Evolutionary conservation across 2,888 invertebrate genomes (phyloP), one percentile per base, ranked within the genome.

Genomic region (Ophioninae sp.): DNA sequence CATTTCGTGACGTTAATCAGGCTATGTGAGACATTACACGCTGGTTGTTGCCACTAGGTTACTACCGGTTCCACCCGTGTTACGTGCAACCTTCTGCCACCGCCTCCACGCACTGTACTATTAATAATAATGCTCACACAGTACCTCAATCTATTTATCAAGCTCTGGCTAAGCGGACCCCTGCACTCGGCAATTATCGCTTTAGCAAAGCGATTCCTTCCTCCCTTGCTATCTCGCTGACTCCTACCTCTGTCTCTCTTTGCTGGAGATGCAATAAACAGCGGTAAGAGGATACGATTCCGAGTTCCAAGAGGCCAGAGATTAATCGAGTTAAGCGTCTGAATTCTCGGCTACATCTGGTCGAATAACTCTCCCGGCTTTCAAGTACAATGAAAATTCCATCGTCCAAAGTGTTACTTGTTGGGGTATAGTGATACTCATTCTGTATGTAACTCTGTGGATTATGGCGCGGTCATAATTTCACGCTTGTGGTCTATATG

Each of bases 1-100:
- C 87, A 88, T 87, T 89, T 87, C 80, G 85, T 86, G 88, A 89
- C 89, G 89, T 90, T 89, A 90, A 90, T 90, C 90, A 90, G 87
- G 86, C 88, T 88, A 86, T 88, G 87, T 87, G 86, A 83, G 86
- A 86, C 88, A 89, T 89, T 89, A 86, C 88, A 88, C 85, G 88
- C 83, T 79, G 84, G 84, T 85, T 85, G 56, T 62, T 23, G 37
- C 70, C 41, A 50, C 79, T 64, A 69, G 56, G 72, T 37, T 75
- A 75, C 59, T 56, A 50, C 30, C 57, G 7, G 30, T 50, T 20
- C 64, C n/a, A 75, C 75, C 6, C 39, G 65, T 64, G 65, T 56
- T 50, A 13, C 23, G 21, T 21, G 37, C 7, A 75, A 65, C 75
- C 64, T 65, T 37, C 75, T 65, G 65, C 61, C 68, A 37, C 57